Base-by-base conservation (phyloP, 1,140 invertebrate species). In the Xylocopa sonorina region DNA sequence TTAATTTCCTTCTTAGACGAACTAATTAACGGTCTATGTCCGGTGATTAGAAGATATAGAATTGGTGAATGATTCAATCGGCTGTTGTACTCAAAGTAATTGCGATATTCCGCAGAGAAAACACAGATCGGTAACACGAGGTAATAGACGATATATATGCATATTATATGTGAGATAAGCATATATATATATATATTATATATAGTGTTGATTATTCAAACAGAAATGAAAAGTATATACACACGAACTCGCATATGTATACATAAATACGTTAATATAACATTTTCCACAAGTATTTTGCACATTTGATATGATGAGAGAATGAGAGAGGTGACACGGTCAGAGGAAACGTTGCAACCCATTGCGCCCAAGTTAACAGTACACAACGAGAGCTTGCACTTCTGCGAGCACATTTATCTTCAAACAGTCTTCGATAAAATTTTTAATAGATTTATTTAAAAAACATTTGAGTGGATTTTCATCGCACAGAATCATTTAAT, bases 221-320 rank as follows among this genome's bases (percentile, higher is more conserved):
- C 55, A 87, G 84, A 86, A 57, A 80, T 18, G 74, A 62, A 81
- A 79, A 27, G 81, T 80, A 84, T 85, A 88, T 79, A 84, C 68
- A 85, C 79, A 84, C 81, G 69, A 66, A 77, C 76, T 78, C 63
- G 84, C 78, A 84, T 82, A 85, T 81, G 72, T 72, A 79, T 75
- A 77, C 79, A 83, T 84, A 87, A 79, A 88, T 85, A 87, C 83
- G 88, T 73, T 83, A 82, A 85, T 86, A 87, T 89, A n/a, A 88
- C 88, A 90, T 92, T 92, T 92, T 92, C 89, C 89, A 92, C 90
- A 82, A 92, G 87, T 92, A 91, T 92, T 92, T 92, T 92, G 90
- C 92, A 91, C 90, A 89, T 92, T 92, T 92, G 89, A 91, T 92
- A 91, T 91, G 86, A 86, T 88, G 69, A 86, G 74, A 58, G 77